phyloP scores from a whole-genome alignment of 2,888 invertebrate species.

The Nymphalis c-album region DNA sequence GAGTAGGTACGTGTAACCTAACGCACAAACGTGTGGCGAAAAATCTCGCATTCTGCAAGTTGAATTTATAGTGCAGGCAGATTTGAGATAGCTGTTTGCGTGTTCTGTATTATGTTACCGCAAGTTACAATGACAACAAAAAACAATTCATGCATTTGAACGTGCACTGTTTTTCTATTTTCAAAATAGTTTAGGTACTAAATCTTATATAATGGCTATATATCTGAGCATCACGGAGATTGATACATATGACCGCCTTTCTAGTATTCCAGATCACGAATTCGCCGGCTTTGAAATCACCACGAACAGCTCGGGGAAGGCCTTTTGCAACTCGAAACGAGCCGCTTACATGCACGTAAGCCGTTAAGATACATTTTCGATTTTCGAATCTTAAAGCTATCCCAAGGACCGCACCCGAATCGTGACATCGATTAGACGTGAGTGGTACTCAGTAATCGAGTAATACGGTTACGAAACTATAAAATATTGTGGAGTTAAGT shows the following conservation, averaged over 20 bases:
- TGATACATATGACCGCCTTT: slow-evolving; percentile 8
- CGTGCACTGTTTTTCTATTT: neutral
- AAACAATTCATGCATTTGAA: neutral
- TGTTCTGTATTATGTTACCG: slow-evolving; percentile 5
- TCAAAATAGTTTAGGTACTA: neutral
- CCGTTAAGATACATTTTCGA: slow-evolving; percentile 24
- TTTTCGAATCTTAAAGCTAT: slow-evolving; percentile 36
- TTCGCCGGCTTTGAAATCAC: slow-evolving; percentile 7
- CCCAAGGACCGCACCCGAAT: slow-evolving; percentile 67
- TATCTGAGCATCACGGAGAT: neutral
- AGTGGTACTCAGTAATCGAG: slow-evolving; percentile 71
- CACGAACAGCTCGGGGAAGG: slow-evolving; percentile 13
- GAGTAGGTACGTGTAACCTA: neutral
- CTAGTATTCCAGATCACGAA: slow-evolving; percentile 8
- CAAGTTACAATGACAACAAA: neutral
- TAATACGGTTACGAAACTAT: slow-evolving; percentile 78
- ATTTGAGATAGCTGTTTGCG: slow-evolving; percentile 1
- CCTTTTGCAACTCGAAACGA: slow-evolving; percentile 23
- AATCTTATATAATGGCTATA: neutral
- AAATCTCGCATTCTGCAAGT: neutral
- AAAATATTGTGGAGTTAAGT: slow-evolving; percentile 78
- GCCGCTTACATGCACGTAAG: slow-evolving; percentile 24
- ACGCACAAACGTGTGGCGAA: neutral
- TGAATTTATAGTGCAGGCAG: slow-evolving; percentile 2
- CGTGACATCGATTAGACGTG: slow-evolving; percentile 73